Evolutionary conservation across 2,888 invertebrate species (phyloP), one percentile per base, ranked within the genome.

Genomic region (Drosophila cognata): DNA sequence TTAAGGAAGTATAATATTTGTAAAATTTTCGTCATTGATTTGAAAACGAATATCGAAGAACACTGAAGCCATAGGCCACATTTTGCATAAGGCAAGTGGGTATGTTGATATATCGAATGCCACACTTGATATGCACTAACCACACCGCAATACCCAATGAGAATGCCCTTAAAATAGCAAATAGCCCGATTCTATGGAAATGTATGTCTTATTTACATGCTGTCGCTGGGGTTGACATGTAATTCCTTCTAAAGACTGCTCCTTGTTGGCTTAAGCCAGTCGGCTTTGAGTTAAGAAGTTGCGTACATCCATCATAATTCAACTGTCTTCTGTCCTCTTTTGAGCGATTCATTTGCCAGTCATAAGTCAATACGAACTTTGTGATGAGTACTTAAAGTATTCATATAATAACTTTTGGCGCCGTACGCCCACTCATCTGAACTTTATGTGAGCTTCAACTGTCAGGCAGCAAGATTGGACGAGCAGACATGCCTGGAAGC

Each of bases 361-460:
- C 53, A 51, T 6, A 58, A 43, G 56, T 67, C 43, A 43, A 28
- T 51, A 29, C 28, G 43, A 71, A 70, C 51, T 70, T 71, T 70
- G 43, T 58, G 52, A 13, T 48, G 52, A 41, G 48, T 41, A 36
- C 38, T 57, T 68, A 43, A 69, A 74, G 50, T 55, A 35, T 63
- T 52, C 63, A 33, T 18, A 4, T 11, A 55, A 61, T 33, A 67
- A 65, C 65, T 67, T 65, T 53, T 48, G 38, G 28, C 74, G 66
- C 55, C 61, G 74, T 55, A 48, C 69, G 48, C 48, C 43, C 53
- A 74, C 67, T 62, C 65, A 36, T 70, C 71, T 80, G 77, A 81
- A 74, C 74, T 74, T 65, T 43, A 43, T 18, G 36, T 10, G 38
- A 21, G 28, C 53, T 41, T 35, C 52, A 66, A 50, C 28, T 48